These are phyloP conservation scores for Abrostola tripartita DNA, from an alignment of 2,888 invertebrate genomes.

Conservation along the genomic window DNA sequence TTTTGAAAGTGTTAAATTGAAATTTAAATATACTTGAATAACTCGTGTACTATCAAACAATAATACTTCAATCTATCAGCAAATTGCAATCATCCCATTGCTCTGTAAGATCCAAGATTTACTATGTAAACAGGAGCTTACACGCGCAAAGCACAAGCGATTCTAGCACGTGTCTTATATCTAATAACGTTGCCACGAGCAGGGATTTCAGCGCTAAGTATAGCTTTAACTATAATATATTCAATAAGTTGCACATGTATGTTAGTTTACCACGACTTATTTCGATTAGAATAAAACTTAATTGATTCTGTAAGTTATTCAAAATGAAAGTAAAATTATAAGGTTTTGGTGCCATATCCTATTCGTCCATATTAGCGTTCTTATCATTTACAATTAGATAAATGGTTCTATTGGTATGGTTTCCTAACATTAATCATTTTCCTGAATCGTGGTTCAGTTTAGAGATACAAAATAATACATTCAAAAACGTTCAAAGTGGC, in stretches of 20 bases:
- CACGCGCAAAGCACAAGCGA: slow-evolving; percentile 22
- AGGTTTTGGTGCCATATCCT: too few species aligned
- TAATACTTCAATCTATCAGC: neutral
- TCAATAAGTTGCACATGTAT: neutral
- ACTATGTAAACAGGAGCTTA: slow-evolving; percentile 1
- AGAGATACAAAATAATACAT: too few species aligned
- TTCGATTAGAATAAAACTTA: neutral
- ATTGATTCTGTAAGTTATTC: too few species aligned
- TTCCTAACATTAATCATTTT: too few species aligned
- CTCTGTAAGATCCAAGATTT: slow-evolving; percentile 5
- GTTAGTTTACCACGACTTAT: neutral
- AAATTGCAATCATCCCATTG: neutral
- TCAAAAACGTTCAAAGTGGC: too few species aligned
- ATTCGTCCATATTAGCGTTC: too few species aligned
- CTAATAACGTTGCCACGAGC: slow-evolving; percentile 26
- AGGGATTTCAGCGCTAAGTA: slow-evolving; percentile 5
- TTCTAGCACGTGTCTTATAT: slow-evolving; percentile 30
- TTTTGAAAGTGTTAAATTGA: too few species aligned
- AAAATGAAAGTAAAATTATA: too few species aligned
- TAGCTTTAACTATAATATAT: neutral
- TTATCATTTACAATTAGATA: too few species aligned
- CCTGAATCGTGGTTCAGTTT: too few species aligned
- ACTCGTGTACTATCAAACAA: neutral
- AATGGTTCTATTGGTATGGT: too few species aligned
- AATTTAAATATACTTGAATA: too few species aligned